Percentiles rank a stretch among this genome's conserved stretches.
These are phyloP conservation scores for Suricata suricatta DNA, from an alignment of 2,113 vertebrate species.

Conservation along the genomic window DNA sequence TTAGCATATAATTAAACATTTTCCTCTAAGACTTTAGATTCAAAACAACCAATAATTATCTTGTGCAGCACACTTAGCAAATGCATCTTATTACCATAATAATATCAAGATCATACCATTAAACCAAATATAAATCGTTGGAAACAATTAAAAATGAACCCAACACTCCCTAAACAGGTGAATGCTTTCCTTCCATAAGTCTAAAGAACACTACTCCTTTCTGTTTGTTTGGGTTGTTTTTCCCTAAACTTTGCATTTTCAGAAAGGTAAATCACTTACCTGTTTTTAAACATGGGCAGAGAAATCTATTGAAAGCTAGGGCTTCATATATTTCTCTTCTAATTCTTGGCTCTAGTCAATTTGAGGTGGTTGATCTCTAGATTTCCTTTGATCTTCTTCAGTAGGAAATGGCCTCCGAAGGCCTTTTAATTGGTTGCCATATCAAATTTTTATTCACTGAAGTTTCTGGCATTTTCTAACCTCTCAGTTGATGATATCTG, in stretches of 20 bases:
- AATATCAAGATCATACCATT: slow-evolving; percentile 54
- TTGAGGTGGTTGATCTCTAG: neutral
- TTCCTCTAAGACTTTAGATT: slow-evolving; percentile 44
- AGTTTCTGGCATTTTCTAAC: neutral
- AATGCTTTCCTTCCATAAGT: neutral
- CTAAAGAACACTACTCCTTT: neutral
- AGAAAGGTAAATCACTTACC: neutral
- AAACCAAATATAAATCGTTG: slow-evolving; percentile 46
- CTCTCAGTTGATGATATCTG: neutral
- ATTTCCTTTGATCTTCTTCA: slow-evolving; percentile 40
- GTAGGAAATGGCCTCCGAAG: neutral
- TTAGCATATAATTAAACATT: slow-evolving; percentile 65
- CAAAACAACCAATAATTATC: slow-evolving; percentile 68
- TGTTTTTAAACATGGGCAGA: neutral
- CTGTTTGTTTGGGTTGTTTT: neutral
- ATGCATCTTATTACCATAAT: slow-evolving; percentile 57
- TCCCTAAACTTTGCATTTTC: neutral
- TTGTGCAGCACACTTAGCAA: slow-evolving; percentile 44
- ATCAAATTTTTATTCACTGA: neutral
- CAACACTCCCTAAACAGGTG: neutral
- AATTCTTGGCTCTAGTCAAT: neutral
- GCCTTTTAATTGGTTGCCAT: neutral
- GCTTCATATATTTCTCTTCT: neutral
- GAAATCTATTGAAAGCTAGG: neutral
- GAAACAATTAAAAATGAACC: slow-evolving; percentile 45